Percentiles rank a stretch among this genome's conserved stretches.
phyloP scores from a whole-genome alignment of 2,888 invertebrate species.

The Drosophila borealis region DNA sequence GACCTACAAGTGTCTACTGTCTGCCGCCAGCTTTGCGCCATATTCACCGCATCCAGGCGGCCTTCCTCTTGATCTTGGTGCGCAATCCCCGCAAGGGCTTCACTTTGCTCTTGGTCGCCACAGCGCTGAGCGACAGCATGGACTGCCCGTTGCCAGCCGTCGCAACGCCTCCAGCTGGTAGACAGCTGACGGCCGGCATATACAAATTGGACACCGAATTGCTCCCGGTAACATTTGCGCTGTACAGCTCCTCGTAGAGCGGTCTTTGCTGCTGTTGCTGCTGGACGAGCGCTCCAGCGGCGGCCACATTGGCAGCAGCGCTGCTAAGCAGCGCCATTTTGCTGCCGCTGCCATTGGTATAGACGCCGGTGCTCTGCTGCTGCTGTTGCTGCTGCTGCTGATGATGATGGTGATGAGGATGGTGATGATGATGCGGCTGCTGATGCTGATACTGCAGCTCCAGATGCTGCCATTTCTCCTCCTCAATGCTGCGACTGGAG shows the following conservation, averaged over 20 bases:
- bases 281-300: conserved; percentile 32
- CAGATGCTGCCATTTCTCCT: conserved; percentile 58
- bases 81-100: conserved; percentile 82
- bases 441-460: conserved; percentile 43
- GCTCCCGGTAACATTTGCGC: conserved; percentile 56
- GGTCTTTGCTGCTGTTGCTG: conserved; percentile 46
- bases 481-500: conserved; percentile 81
- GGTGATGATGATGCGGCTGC: conserved; percentile 29
- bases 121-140: conserved; percentile 50
- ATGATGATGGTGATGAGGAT: conserved; percentile 18
- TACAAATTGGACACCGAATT: conserved; percentile 34
- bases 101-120: conserved; percentile 74
- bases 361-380: conserved; percentile 34
- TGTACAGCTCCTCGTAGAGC: conserved; percentile 74
- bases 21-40: conserved; percentile 63
- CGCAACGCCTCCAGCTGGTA: conserved; percentile 15
- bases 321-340: conserved; percentile 81
- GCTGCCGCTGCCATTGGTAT: conserved; percentile 57
- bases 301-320: conserved; percentile 66
- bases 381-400: conserved; percentile 4
- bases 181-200: conserved; percentile 24
- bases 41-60: conserved; percentile 84
- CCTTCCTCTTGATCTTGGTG: conserved; percentile 84
- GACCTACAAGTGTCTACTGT: conserved; percentile 5
- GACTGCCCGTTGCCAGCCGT: conserved; percentile 17